A percentile compares a stretch with the other conserved stretches of the same genome.
These are phyloP conservation scores for Orchesellides sinensis DNA, from an alignment of 2,888 invertebrate species.

Conservation along the genomic window DNA sequence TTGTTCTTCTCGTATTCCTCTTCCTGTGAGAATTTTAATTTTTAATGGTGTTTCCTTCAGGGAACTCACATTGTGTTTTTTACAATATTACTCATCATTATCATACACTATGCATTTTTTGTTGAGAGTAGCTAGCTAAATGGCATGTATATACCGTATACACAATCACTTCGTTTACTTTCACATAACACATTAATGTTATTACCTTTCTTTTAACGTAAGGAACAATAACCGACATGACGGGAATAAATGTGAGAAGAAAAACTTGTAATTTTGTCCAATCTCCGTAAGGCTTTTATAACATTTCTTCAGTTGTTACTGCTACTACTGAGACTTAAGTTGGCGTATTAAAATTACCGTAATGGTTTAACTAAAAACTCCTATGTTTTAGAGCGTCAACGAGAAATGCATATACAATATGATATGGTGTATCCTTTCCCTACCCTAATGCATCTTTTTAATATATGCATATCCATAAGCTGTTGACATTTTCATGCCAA, in stretches of 20 bases:
- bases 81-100: too few species aligned
- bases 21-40: slow-evolving; percentile 63
- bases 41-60: slow-evolving; percentile 20
- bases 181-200: background rate
- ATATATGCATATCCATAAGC: slow-evolving; percentile 28
- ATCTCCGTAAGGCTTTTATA: slow-evolving; percentile 44
- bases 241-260: slow-evolving; percentile 34
- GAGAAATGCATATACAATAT: too few species aligned
- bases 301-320: slow-evolving; percentile 16
- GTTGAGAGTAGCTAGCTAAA: background rate
- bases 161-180: background rate
- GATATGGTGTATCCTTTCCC: background rate
- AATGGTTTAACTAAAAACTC: slow-evolving; percentile 57
- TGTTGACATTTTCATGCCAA: slow-evolving; percentile 67
- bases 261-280: slow-evolving; percentile 51
- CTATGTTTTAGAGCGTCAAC: too few species aligned
- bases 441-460: background rate
- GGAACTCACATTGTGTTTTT: too few species aligned
- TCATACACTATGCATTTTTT: background rate
- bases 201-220: slow-evolving; percentile 7
- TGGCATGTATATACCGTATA: background rate
- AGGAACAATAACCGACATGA: slow-evolving; percentile 52
- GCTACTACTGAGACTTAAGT: background rate
- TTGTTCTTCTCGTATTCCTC: slow-evolving; percentile 23
- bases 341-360: slow-evolving; percentile 47